Evolutionary conservation across 92 coral and sea anemone species (phyloP), one percentile per base, ranked within the genome.

Genomic region (Bergia sp.): DNA sequence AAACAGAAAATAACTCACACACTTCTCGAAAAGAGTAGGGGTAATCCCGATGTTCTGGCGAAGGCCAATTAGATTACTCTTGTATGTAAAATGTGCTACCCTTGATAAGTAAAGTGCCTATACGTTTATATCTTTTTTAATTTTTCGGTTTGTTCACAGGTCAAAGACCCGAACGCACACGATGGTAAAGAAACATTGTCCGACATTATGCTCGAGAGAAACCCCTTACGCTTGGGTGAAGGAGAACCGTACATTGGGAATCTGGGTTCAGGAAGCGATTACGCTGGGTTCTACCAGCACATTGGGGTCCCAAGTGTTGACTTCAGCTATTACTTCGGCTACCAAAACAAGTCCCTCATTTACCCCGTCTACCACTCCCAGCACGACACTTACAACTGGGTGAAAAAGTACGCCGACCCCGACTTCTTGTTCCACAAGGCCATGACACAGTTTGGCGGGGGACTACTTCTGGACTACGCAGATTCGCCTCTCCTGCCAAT

Each of bases 361-460:
- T 94, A 94, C 86, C 96, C 96, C 11, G 96, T 94, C 69, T 94
- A 94, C 88, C 94, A 94, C 88, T 89, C 96, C 39, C 91, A 89
- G 87, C 96, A 94, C 38, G 96, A 94, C 65, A 94, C 96, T 1
- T 94, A 89, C 49, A 85, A 90, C 42, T 94, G 96, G 96, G 91
- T 94, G 18, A 79, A 87, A 82, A 94, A 78, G 82, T 94, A 89
- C 65, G 90, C 91, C 21, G 96, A 94, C 66, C 96, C 96, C 41
- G 44, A 88, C 43, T 94, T 94, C 71, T 50, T n/a, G 42, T 85
- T 94, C 78, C 96, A 94, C 89, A 88, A 91, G 77, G 90, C 94
- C 65, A 72, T 92, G 90, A 82, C 92, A 10, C 85, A 92, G 76
- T 85, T 94, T 37, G 84, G 86, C 65, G 96, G 94, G 7, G 89